These are phyloP conservation scores for Nineta flava DNA, from an alignment of 2,888 invertebrate species.

Conservation along the genomic window DNA sequence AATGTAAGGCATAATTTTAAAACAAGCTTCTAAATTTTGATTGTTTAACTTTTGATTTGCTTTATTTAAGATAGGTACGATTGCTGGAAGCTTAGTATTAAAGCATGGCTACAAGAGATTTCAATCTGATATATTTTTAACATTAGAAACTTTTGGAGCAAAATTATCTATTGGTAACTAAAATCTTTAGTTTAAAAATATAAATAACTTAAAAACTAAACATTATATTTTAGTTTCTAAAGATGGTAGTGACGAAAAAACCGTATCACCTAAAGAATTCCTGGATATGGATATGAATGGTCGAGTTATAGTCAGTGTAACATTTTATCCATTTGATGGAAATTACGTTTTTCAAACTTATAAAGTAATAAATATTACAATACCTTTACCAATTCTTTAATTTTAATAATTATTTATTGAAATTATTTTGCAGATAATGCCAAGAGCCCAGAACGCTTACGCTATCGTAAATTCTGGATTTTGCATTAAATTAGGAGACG, in stretches of 20 bases:
- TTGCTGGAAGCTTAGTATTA: conserved; percentile 57
- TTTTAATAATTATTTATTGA: too few relatives aligned
- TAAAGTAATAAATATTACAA: conserved; percentile 16
- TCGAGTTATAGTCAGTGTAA: conserved; percentile 30
- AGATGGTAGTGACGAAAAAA: not conserved
- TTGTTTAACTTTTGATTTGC: not conserved
- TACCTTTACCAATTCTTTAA: too few relatives aligned
- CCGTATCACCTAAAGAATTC: conserved; percentile 20
- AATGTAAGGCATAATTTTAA: conserved; percentile 36
- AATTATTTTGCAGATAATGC: conserved; percentile 46
- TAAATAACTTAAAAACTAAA: not conserved
- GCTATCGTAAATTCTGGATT: conserved; percentile 60
- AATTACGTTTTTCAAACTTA: conserved; percentile 22
- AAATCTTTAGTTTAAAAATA: not conserved
- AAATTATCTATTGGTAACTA: conserved; percentile 32
- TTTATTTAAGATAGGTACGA: conserved; percentile 38
- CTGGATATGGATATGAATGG: conserved; percentile 28
- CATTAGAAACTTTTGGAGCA: conserved; percentile 45
- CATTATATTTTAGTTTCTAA: not conserved
- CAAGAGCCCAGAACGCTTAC: conserved; percentile 54
- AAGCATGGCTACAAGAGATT: conserved; percentile 53
- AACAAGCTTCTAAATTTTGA: too few relatives aligned
- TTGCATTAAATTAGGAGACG: conserved; percentile 34
- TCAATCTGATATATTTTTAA: conserved; percentile 54
- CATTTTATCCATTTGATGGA: conserved; percentile 29